Base-by-base conservation (phyloP, 1,140 invertebrate genomes). In the Cotesia glomerata region DNA sequence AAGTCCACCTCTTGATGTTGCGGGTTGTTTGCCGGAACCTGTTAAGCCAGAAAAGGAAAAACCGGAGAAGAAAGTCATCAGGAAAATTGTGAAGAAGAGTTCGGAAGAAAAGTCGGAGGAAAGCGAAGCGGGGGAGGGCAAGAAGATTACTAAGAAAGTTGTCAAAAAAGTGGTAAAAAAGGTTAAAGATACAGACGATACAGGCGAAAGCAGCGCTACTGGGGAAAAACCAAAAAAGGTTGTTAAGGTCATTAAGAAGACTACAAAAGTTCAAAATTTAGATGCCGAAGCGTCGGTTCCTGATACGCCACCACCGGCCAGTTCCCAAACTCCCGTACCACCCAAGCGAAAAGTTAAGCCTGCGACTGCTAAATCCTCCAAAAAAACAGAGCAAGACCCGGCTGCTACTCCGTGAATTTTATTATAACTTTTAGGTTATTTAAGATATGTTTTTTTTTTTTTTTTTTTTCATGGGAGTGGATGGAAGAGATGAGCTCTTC, bases 261-360 rank as follows among this genome's bases (percentile, higher is more conserved):
- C 65, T 13, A 66, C 78, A 9, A 85, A 85, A 71, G 64, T 77
- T 4, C 78, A 81, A 39, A 79, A 69, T 52, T 73, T 83, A 13
- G 81, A 81, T 61, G 65, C 79, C 1, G 83, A 85, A 45, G 62
- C 80, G 35, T 67, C 69, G 39, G 77, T 80, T 18, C 80, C 81
- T 58, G 80, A 84, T 58, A 86, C 80, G 45, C 79, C 80, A 13
- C 78, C 80, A 35, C 74, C 79, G 34, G 67, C 71, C 51, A 76
- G 74, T 45, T 75, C 82, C 1, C 81, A 87, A 34, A 73, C 76
- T 13, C 87, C 87, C 26, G 77, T 88, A 61, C 87, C 88, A 4
- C 86, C 87, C 0, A 88, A 88, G 58, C 76, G 87, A 74, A 88
- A 88, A 79, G 45, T 65, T 7, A 87, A 86, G 76, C 56, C 71